phyloP scores from a whole-genome alignment of 2,888 invertebrate genomes.

The Podotricha telesiphe region DNA sequence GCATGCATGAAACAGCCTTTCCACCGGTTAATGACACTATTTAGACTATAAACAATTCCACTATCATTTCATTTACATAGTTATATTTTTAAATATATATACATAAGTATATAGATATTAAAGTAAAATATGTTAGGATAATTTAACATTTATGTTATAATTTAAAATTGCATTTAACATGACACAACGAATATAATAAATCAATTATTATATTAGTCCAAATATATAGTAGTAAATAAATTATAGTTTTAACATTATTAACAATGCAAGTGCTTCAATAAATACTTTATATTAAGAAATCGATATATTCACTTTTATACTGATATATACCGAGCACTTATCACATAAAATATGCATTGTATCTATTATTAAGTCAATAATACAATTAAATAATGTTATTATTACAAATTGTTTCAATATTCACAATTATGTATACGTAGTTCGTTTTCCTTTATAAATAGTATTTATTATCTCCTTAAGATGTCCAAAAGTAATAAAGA shows the following conservation, averaged over 20 bases:
- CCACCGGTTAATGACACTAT: conserved; percentile 80
- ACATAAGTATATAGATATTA: conserved; percentile 30
- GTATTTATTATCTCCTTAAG: conserved; percentile 49
- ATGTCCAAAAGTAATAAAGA: conserved; percentile 73
- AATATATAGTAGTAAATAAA: neutral
- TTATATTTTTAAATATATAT: conserved; percentile 42
- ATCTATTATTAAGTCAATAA: conserved; percentile 26
- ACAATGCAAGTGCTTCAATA: conserved; percentile 23
- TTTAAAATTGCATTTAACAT: conserved; percentile 18
- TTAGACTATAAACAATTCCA: conserved; percentile 58
- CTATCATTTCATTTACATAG: conserved; percentile 57
- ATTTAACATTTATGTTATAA: neutral
- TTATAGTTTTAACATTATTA: neutral
- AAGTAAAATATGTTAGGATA: neutral
- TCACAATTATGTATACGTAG: conserved; percentile 25
- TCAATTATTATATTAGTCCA: neutral
- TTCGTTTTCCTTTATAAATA: conserved; percentile 30
- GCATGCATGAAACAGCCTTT: conserved; percentile 71
- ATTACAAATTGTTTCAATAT: conserved; percentile 46
- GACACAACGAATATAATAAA: too few relatives aligned
- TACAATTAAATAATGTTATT: conserved; percentile 48
- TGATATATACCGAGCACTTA: conserved; percentile 2
- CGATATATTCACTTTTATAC: neutral
- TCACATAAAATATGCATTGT: conserved; percentile 17
- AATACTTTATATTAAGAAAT: neutral